Base-by-base conservation (phyloP, 2,113 vertebrate genomes). In the Anarrhichthys ocellatus region DNA sequence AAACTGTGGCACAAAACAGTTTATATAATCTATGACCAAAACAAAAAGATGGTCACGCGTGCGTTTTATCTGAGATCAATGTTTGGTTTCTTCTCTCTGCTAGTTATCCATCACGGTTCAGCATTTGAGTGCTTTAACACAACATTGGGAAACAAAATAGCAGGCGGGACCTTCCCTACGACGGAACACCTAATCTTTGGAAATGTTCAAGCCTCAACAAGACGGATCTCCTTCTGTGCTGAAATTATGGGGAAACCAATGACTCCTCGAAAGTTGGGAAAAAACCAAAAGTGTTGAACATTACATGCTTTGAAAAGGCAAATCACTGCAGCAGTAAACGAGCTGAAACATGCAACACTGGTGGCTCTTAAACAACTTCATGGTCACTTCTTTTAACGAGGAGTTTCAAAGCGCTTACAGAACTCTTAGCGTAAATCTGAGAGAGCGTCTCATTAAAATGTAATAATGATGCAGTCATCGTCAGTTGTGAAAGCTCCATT, bases 121-220 rank as follows among this genome's bases (percentile, higher is more conserved):
- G 27, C 29, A 22, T 42, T 9, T 9, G 46, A 22, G 38, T 50
- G 44, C 27, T 69, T 34, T 7, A 46, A 61, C 17, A 27, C 14
- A n/a, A 0, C 34, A 15, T 2, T 32, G 20, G 22, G n/a, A 11
- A 3, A 50, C 68, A 50, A 48, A 34, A 63, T 1, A 40, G 14
- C 40, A 52, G 61, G 5, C 38, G 54, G 54, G 42, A 52, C 58
- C 22, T 29, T 61, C 44, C 27, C 36, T 17, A 0, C 24, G 73
- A 78, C 5, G 0, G 22, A 65, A 61, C 18, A 29, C 1, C 8
- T 18, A 44, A 76, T 65, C 58, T 29, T 24, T 1, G 44, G 17
- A 29, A 29, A 61, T 62, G 2, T 46, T 73, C 73, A 56, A 58
- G 54, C 73, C 74, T 56, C 18, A 32, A n/a, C 68, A 56, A 13